phyloP scores from a whole-genome alignment of 2,113 vertebrate species.

The Cyanoderma ruficeps region DNA sequence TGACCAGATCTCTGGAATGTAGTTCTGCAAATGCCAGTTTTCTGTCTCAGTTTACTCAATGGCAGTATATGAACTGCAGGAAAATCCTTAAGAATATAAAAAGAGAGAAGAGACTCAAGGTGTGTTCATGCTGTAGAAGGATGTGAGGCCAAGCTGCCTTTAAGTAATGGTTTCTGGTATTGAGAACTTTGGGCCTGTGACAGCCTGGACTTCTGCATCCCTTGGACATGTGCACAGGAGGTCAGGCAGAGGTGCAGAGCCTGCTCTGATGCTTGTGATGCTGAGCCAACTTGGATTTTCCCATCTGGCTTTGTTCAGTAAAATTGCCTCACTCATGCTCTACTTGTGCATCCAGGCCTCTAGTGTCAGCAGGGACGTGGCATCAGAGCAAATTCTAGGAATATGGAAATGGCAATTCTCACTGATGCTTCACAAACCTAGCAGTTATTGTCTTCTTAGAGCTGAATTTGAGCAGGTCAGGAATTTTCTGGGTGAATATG shows the following conservation, averaged over 20 bases:
- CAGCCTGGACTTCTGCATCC: background rate
- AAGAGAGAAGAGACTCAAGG: background rate
- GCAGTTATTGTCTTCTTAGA: background rate
- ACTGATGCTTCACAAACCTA: background rate
- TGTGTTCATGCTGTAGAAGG: background rate
- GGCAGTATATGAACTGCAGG: background rate
- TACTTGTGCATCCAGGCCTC: accelerated
- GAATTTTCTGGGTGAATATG: background rate
- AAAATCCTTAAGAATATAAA: background rate
- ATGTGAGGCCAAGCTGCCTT: background rate
- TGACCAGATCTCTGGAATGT: background rate
- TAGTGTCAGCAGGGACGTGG: background rate
- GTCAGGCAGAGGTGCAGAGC: background rate
- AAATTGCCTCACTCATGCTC: background rate
- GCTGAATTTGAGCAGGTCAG: background rate
- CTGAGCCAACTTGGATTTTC: background rate
- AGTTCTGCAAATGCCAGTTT: background rate
- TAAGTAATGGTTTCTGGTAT: background rate
- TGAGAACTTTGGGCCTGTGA: background rate
- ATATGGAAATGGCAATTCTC: accelerated
- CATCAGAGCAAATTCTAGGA: background rate
- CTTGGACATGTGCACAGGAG: background rate
- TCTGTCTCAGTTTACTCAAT: background rate
- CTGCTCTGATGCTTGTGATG: background rate
- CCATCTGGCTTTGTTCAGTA: background rate